Conservation (phyloP, 2,113 vertebrate species). For the Gorilla gorilla region DNA sequence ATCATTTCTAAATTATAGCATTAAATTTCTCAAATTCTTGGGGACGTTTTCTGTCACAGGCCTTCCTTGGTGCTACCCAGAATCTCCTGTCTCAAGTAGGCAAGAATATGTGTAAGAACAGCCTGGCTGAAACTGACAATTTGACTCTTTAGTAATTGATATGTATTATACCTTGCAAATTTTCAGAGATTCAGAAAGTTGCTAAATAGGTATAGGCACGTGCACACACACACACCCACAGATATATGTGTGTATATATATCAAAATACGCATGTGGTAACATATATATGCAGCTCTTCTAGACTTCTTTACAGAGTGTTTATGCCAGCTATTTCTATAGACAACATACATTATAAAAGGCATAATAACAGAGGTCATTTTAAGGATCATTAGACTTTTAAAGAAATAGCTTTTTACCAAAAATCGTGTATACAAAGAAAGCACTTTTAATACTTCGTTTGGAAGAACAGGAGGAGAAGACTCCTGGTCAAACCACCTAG, state of each 20-base stretch:
- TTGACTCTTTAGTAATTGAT: background rate
- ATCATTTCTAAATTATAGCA: constrained; percentile 73
- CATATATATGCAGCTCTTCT: background rate
- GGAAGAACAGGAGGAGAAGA: background rate
- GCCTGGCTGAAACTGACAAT: background rate
- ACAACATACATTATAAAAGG: background rate
- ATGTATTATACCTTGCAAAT: background rate
- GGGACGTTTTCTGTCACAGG: background rate
- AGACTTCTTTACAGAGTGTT: background rate
- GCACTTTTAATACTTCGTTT: background rate
- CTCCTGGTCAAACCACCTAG: background rate
- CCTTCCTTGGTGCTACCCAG: constrained; percentile 42
- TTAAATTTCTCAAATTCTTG: constrained; percentile 73
- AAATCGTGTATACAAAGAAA: background rate
- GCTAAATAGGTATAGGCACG: background rate
- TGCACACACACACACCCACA: too few species aligned
- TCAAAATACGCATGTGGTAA: background rate
- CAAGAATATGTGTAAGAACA: constrained; percentile 29
- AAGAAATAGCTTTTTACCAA: background rate
- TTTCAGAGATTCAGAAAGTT: background rate
- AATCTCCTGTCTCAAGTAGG: background rate
- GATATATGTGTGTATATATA: background rate
- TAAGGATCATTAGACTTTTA: background rate
- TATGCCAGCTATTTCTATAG: background rate
- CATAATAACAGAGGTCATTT: background rate